Evolutionary conservation across 2,797 vertebrate species (phyloP), one percentile per base, ranked within the genome.

Genomic region (Poecilia wingei): DNA sequence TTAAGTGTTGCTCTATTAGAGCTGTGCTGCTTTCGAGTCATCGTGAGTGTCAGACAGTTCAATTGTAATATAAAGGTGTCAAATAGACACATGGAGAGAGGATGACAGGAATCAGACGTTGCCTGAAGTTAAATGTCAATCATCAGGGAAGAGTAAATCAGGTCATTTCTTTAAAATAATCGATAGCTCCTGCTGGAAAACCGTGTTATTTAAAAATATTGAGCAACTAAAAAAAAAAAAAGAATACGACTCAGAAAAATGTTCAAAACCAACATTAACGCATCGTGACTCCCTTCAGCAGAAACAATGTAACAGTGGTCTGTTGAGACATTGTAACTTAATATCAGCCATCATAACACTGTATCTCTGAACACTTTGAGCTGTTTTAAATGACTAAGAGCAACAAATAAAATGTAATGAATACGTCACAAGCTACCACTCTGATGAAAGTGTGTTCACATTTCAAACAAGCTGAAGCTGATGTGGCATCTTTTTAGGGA

Each of bases 41-140:
- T 55, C 20, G 59, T 20, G 83, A 83, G 94, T 92, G 93, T 91
- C 91, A 95, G 93, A 93, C 93, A 16, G 90, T 88, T 96, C 93
- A 83, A 94, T 95, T 93, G 87, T 84, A 92, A 94, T 95, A 93
- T 91, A 84, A 84, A 90, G 91, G 90, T 94, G 93, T 91, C 80
- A 80, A 76, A 82, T 76, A 80, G 64, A 78, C 72, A 53, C 82
- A 74, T 13, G 16, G 25, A 77, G 45, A 72, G 53, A 20, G 10
- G 12, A 64, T 72, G 85, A 78, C 81, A 82, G 69, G 51, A 90
- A 89, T 90, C 85, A 86, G 78, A 90, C 80, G 77, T 76, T 86
- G 78, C 80, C 76, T 80, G 0, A 70, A 83, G 76, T 46, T 55
- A 57, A 74, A 64, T 77, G 72, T 39, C 74, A 85, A 84, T 87